These are phyloP conservation scores for Geococcyx californianus DNA, from an alignment of 2,113 vertebrate species.

Conservation along the genomic window DNA sequence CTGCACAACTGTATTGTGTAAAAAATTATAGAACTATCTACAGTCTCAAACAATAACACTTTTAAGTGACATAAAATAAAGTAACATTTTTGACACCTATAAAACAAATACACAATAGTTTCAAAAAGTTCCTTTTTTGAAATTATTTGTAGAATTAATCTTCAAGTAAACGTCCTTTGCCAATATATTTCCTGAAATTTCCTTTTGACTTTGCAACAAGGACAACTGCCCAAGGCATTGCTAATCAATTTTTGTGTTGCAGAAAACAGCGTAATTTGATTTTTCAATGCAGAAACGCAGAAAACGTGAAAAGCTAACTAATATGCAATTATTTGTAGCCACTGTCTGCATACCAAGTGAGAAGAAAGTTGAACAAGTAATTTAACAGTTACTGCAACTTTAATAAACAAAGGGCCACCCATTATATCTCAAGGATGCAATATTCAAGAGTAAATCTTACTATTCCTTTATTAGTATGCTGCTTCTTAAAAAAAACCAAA, in stretches of 20 bases:
- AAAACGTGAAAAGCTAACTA: not conserved
- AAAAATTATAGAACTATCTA: not conserved
- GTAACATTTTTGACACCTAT: not conserved
- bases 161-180: not conserved
- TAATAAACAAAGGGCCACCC: not conserved
- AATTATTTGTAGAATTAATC: not conserved
- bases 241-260: not conserved
- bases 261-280: not conserved
- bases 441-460: not conserved
- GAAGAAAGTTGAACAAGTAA: not conserved
- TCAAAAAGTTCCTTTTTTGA: not conserved
- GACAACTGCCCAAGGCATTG: constrained; percentile 17
- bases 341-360: not conserved
- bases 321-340: not conserved
- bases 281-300: not conserved
- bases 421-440: not conserved
- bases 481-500: not conserved
- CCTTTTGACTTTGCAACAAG: constrained; percentile 29
- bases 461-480: not conserved
- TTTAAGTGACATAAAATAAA: not conserved
- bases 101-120: not conserved
- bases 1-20: not conserved
- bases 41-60: not conserved
- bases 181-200: not conserved
- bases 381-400: not conserved